phyloP scores from a whole-genome alignment of 2,113 vertebrate species.

The Cottus gobio region DNA sequence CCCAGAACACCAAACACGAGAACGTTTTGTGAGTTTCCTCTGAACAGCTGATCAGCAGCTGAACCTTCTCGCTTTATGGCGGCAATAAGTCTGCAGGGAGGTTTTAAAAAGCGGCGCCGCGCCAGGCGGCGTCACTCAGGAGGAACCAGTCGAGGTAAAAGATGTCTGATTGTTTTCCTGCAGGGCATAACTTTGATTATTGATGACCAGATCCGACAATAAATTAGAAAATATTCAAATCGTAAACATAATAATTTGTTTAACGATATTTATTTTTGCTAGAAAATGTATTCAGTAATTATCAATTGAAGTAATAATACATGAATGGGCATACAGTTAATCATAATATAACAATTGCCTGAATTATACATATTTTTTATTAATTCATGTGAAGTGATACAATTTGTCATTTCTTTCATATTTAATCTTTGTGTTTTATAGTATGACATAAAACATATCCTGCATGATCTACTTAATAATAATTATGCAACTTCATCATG shows the following conservation, averaged over 20 bases:
- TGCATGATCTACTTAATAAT: background rate
- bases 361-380: background rate
- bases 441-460: background rate
- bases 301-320: background rate
- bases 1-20: no score
- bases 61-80: conserved; percentile 60
- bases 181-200: background rate
- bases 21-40: no score
- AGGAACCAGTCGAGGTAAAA: conserved; percentile 76
- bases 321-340: background rate
- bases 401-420: background rate
- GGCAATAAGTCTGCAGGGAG: conserved; percentile 54
- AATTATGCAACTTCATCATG: no score
- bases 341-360: background rate
- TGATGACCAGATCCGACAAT: background rate
- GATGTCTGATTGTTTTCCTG: background rate
- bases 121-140: conserved; percentile 42
- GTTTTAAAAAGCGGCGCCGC: conserved; percentile 62
- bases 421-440: background rate
- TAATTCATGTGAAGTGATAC: background rate
- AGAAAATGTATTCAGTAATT: background rate
- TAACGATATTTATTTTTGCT: background rate
- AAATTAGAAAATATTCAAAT: background rate
- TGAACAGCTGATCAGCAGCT: no score
- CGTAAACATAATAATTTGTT: background rate